phyloP scores from a whole-genome alignment of 2,797 vertebrate genomes.

The Cuculus canorus region DNA sequence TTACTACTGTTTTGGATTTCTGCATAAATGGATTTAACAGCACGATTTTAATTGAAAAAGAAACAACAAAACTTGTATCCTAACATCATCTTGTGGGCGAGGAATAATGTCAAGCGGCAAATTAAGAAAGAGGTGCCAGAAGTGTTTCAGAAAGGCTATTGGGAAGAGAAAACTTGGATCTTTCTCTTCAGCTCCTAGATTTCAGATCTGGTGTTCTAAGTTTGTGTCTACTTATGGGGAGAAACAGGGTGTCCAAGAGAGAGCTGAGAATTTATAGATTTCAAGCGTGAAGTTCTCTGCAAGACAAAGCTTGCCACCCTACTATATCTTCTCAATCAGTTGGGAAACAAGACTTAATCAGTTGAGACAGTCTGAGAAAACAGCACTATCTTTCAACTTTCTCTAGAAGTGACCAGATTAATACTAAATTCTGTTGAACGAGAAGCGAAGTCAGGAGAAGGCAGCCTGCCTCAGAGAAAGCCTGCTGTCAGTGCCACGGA shows the following conservation, averaged over 20 bases:
- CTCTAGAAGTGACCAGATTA: constrained; percentile 17
- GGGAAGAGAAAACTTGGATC: neutral
- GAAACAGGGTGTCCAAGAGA: neutral
- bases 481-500: accelerated
- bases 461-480: neutral
- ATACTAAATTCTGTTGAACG: neutral
- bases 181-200: neutral
- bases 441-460: constrained; percentile 9
- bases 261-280: neutral
- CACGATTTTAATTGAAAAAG: neutral
- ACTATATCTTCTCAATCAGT: neutral
- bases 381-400: neutral
- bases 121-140: neutral
- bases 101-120: neutral
- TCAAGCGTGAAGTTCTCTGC: neutral
- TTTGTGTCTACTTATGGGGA: neutral
- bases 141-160: neutral
- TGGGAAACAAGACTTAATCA: constrained; percentile 48
- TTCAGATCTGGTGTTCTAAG: neutral
- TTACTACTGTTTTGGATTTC: neutral
- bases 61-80: neutral
- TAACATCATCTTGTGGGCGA: neutral
- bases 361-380: constrained; percentile 15
- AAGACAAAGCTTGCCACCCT: neutral
- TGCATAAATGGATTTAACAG: neutral